Evolutionary conservation across 2,113 vertebrate genomes (phyloP).

Genomic region (Sula dactylatra): DNA sequence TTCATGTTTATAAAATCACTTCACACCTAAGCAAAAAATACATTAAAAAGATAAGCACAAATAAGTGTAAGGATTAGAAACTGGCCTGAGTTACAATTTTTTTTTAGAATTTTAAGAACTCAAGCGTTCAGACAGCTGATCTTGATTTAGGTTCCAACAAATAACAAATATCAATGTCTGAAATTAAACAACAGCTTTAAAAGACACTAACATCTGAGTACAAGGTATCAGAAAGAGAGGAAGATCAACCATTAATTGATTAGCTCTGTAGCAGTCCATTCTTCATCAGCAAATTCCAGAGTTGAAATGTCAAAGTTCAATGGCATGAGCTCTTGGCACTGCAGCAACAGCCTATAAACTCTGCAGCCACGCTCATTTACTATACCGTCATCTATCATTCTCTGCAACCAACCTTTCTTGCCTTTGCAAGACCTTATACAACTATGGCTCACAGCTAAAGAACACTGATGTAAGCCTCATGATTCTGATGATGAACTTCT

Average conservation of each 20-base stretch:
- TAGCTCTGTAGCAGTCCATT: not conserved
- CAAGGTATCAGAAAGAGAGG: not conserved
- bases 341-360: not conserved
- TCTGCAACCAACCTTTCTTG: not conserved
- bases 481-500: not conserved
- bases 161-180: not conserved
- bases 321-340: not conserved
- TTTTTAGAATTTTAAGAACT: not conserved
- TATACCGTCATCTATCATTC: not conserved
- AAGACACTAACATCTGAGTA: not conserved
- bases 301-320: not conserved
- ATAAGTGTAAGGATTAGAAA: not conserved
- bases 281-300: not conserved
- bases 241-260: not conserved
- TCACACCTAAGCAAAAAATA: not conserved
- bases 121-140: not conserved
- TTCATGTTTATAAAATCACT: constrained; percentile 6
- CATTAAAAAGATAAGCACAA: not conserved
- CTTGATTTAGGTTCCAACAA: not conserved
- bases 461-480: not conserved
- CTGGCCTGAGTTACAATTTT: not conserved
- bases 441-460: not conserved
- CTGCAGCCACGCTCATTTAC: not conserved
- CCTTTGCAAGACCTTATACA: not conserved
- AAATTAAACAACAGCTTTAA: not conserved